Evolutionary conservation across 2,888 invertebrate genomes (phyloP).

Genomic region (Pristionchus mayeri): DNA sequence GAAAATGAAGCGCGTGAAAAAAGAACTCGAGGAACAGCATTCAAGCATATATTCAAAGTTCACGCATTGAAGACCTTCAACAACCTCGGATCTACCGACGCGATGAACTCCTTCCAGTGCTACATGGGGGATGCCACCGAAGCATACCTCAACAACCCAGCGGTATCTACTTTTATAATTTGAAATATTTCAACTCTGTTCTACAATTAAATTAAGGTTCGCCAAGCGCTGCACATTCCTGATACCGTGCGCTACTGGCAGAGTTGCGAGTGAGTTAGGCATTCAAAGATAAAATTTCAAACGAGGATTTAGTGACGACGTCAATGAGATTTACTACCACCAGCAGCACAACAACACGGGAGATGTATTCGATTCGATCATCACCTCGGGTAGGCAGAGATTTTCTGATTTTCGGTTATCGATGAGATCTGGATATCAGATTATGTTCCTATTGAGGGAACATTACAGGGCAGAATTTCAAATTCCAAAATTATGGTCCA

Average conservation of each 20-base stretch:
- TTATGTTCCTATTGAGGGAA: not conserved
- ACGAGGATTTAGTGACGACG: constrained; percentile 57
- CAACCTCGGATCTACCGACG: constrained; percentile 65
- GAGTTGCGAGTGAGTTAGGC: constrained; percentile 59
- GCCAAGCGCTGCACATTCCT: constrained; percentile 65
- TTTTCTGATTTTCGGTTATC: too few species aligned
- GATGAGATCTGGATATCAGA: too few species aligned
- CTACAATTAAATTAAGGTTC: constrained; percentile 46
- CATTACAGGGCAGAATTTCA: not conserved
- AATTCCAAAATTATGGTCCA: not conserved
- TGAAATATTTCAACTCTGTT: not conserved
- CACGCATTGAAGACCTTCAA: constrained; percentile 52
- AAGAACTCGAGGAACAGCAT: too few species aligned
- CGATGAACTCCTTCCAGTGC: constrained; percentile 61
- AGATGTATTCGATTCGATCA: constrained; percentile 64
- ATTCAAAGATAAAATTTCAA: not conserved
- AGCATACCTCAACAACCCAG: constrained; percentile 60
- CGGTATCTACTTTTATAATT: constrained; percentile 5
- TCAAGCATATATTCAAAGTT: too few species aligned
- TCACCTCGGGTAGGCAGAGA: constrained; percentile 54
- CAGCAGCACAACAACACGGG: constrained; percentile 71
- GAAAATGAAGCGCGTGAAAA: not conserved
- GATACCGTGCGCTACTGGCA: constrained; percentile 54
- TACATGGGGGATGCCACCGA: constrained; percentile 59
- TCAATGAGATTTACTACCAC: constrained; percentile 67